phyloP scores from a whole-genome alignment of 2,113 vertebrate genomes.

The Perca flavescens region DNA sequence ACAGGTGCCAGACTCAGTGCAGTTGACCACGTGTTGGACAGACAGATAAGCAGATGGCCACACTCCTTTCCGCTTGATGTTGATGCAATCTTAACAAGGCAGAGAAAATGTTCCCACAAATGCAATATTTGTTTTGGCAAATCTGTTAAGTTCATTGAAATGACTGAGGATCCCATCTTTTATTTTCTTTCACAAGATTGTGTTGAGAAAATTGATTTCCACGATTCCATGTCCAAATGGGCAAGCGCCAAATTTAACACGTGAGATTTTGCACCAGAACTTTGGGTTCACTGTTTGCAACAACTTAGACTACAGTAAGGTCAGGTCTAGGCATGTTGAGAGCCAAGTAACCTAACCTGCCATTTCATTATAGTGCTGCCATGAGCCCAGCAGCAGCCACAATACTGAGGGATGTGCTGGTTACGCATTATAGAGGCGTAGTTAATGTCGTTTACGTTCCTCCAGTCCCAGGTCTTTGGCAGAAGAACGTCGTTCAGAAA shows the following conservation, averaged over 20 bases:
- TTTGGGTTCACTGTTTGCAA: neutral
- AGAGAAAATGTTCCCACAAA: neutral
- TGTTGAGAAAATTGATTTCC: conserved; percentile 2
- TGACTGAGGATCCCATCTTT: conserved; percentile 28
- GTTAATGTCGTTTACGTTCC: conserved; percentile 87
- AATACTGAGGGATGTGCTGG: conserved; percentile 95
- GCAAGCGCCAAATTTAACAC: neutral
- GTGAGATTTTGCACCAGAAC: conserved; percentile 3
- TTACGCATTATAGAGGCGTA: conserved; percentile 89
- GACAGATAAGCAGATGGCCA: conserved; percentile 93
- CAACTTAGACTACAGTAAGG: neutral
- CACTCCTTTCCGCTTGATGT: conserved; percentile 88
- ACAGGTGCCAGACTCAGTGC: conserved; percentile 85
- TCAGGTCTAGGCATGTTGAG: neutral
- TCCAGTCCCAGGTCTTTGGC: conserved; percentile 91
- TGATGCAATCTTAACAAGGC: conserved; percentile 87
- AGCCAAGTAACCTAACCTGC: conserved; percentile 82
- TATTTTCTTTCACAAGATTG: conserved; percentile 3
- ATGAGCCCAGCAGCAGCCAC: conserved; percentile 95
- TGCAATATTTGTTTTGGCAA: conserved; percentile 21
- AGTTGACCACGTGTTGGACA: conserved; percentile 91
- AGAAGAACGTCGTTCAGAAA: conserved; percentile 77
- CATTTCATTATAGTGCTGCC: conserved; percentile 91
- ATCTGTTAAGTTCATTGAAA: conserved; percentile 8
- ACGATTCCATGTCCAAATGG: conserved; percentile 1